A percentile compares a stretch with the other conserved stretches of the same genome.
These are phyloP conservation scores for Sebastes ruberrimus DNA, from an alignment of 2,797 vertebrate genomes.

Conservation along the genomic window DNA sequence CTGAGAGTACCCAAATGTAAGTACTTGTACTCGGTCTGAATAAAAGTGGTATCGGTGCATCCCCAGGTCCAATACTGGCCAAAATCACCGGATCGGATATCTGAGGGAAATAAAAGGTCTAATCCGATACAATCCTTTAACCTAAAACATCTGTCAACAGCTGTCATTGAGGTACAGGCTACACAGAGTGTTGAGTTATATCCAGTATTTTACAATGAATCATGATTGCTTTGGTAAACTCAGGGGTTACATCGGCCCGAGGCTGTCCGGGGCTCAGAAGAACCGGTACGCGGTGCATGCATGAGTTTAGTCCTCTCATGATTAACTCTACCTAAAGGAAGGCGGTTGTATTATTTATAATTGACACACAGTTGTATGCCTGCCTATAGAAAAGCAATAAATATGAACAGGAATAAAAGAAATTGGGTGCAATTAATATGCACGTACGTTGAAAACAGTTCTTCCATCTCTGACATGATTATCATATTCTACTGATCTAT, in stretches of 20 bases:
- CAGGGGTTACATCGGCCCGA: too few species aligned
- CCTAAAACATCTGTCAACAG: background rate
- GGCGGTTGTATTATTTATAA: background rate
- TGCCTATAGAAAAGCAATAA: background rate
- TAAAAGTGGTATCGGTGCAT: too few species aligned
- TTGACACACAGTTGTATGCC: background rate
- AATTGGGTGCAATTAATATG: background rate
- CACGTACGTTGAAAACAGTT: background rate
- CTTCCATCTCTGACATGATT: background rate
- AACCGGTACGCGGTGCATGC: too few species aligned
- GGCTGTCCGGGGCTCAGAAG: too few species aligned
- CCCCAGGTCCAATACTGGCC: rapidly evolving
- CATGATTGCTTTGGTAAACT: background rate
- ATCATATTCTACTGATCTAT: background rate
- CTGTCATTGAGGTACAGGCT: too few species aligned
- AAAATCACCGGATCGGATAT: too few species aligned
- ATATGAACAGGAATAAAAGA: background rate
- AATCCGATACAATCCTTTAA: background rate
- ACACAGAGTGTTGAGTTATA: background rate
- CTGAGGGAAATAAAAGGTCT: background rate
- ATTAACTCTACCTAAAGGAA: background rate
- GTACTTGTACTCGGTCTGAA: too few species aligned
- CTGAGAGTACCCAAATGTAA: rapidly evolving
- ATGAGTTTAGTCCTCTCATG: background rate
- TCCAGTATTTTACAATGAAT: background rate